A percentile compares a stretch with the other conserved stretches of the same genome.
Conservation (phyloP, 2,797 vertebrate genomes). For the Gallirallus australis region DNA sequence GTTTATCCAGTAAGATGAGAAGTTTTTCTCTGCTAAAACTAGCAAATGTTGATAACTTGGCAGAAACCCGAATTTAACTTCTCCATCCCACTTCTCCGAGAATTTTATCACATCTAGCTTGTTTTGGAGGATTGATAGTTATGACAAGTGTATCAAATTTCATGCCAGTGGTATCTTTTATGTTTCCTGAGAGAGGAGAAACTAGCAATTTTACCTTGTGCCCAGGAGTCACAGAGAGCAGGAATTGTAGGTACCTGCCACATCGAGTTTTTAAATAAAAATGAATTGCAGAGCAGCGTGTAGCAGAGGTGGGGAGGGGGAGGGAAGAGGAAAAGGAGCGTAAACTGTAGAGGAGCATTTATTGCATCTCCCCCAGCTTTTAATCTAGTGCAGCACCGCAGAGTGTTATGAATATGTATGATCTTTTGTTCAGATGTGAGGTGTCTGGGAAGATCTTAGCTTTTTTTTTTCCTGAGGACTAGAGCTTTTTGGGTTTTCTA, state of each 20-base stretch:
- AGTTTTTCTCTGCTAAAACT: constrained; percentile 27
- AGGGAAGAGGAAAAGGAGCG: neutral
- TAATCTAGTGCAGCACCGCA: constrained; percentile 36
- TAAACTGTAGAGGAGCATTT: constrained; percentile 50
- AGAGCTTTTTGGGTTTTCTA: constrained; percentile 64
- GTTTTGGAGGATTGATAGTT: constrained; percentile 62
- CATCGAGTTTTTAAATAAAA: constrained; percentile 50
- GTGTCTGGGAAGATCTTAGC: constrained; percentile 60
- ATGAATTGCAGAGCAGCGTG: constrained; percentile 3
- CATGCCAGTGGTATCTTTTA: constrained; percentile 55
- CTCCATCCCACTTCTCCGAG: constrained; percentile 16
- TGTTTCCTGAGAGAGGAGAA: constrained; percentile 73
- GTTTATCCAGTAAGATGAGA: neutral
- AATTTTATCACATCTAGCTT: constrained; percentile 49
- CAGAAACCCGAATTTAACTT: constrained; percentile 37
- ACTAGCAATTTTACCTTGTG: constrained; percentile 66
- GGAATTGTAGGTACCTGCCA: constrained; percentile 27
- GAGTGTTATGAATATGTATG: constrained; percentile 71
- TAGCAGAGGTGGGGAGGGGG: neutral
- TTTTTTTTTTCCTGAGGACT: neutral
- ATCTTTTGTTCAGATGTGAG: constrained; percentile 68
- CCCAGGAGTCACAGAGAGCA: constrained; percentile 57
- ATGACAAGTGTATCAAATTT: constrained; percentile 62
- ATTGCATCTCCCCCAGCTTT: constrained; percentile 61
- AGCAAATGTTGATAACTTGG: neutral